Evolutionary conservation across 2,113 vertebrate genomes (phyloP), one percentile per base, ranked within the genome.

Genomic region (Erythrolamprus reginae): DNA sequence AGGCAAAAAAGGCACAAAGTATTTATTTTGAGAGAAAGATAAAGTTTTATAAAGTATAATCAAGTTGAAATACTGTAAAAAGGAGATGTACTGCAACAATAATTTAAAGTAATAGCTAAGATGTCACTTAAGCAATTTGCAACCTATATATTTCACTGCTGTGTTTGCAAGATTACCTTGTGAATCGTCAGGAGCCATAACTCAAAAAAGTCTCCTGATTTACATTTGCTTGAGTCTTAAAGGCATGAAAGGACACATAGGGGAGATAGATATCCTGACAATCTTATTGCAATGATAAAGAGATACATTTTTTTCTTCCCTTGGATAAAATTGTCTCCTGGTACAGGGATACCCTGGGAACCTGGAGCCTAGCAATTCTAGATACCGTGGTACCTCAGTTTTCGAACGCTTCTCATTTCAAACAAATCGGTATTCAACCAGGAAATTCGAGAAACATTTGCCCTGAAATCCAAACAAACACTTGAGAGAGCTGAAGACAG

Each of bases 61-160:
- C 94, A 97, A 95, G 90, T 47, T 96, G 95, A 96, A 97, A 97
- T 96, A 97, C 92, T 96, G 93, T 94, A 93, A 96, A 96, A 77
- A 94, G 92, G 94, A 94, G 88, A 96, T 96, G 94, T 96, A 96
- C 90, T 92, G 92, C 94, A 96, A 94, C 92, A 95, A 96, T 98
- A 97, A 97, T 97, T 97, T 96, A 96, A 93, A 91, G 86, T 96
- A 97, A 97, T 97, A 96, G 96, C 96, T 94, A 94, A 93, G 84
- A 95, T 96, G 95, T 97, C 96, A 96, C 96, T 97, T 97, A 96
- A 97, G 95, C 94, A 96, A 96, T 97, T 97, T 97, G 92, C 95
- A 96, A 97, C 96, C 95, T 5, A 0, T 97, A 91, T 97, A 97
- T 97, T 97, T 96, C 94, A 92, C 91, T 96, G 96, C 95, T 96